phyloP scores from a whole-genome alignment of 30 jellyfish, hydroid and myxozoan genomes.

The Sanderia malayensis region DNA sequence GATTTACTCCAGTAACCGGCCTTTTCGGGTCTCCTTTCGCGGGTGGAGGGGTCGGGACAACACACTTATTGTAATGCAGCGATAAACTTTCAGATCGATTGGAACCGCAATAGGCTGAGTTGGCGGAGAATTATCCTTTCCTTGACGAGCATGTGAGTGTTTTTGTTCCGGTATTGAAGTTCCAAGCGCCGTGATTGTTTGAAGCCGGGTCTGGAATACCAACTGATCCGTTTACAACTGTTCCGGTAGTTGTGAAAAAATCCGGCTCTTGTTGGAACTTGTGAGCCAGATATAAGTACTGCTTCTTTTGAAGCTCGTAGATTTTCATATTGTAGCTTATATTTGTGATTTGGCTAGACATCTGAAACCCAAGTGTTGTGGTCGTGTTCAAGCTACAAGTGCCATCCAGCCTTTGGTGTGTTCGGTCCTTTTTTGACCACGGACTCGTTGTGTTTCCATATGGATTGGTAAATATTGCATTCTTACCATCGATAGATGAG shows the following conservation, averaged over 20 bases:
- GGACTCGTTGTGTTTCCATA: slow-evolving; percentile 65
- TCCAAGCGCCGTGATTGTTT: slow-evolving; percentile 83
- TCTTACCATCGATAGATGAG: slow-evolving; percentile 66
- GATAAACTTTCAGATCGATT: slow-evolving; percentile 48
- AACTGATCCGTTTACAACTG: slow-evolving; percentile 34
- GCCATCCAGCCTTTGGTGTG: slow-evolving; percentile 76
- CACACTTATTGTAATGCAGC: slow-evolving; percentile 82
- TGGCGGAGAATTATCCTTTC: slow-evolving; percentile 1
- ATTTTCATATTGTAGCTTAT: slow-evolving; percentile 61
- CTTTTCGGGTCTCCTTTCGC: slow-evolving; percentile 67
- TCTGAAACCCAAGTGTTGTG: slow-evolving; percentile 51
- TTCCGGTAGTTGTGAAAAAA: slow-evolving; percentile 67
- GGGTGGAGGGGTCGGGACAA: slow-evolving; percentile 98
- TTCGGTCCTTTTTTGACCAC: slow-evolving; percentile 76
- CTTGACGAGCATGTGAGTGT: slow-evolving; percentile 57
- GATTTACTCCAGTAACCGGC: slow-evolving; percentile 72
- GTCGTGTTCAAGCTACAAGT: slow-evolving; percentile 46
- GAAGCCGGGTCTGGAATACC: slow-evolving; percentile 51
- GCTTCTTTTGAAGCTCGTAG: slow-evolving; percentile 57
- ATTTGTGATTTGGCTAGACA: slow-evolving; percentile 68
- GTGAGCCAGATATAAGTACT: slow-evolving; percentile 50
- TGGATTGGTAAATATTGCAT: slow-evolving; percentile 47
- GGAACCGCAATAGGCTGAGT: slow-evolving; percentile 30
- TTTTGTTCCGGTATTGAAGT: slow-evolving; percentile 39
- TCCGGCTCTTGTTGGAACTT: slow-evolving; percentile 79